These are phyloP conservation scores for Athene noctua DNA, from an alignment of 2,113 vertebrate species.

Conservation along the genomic window DNA sequence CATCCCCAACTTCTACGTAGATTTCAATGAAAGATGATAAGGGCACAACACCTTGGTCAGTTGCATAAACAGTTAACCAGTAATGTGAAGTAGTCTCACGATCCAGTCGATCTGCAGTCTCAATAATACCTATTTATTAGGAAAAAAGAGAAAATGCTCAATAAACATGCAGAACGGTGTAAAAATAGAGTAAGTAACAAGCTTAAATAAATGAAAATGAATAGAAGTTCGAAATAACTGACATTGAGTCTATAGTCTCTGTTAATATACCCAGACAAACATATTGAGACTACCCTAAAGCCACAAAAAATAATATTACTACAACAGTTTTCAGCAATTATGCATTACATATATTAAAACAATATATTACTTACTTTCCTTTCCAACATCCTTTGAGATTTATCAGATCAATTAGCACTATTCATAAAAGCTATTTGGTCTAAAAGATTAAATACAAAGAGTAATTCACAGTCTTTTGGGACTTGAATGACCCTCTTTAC, in stretches of 20 bases:
- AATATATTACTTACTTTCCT: background rate
- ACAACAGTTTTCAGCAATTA: background rate
- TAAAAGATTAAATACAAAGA: background rate
- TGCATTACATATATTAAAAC: background rate
- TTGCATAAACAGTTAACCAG: conserved; percentile 96
- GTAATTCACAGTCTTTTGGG: background rate
- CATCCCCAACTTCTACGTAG: conserved; percentile 92
- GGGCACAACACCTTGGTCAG: conserved; percentile 89
- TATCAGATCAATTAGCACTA: background rate
- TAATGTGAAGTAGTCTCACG: conserved; percentile 90
- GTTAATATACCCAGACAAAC: background rate
- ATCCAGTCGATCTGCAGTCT: conserved; percentile 88
- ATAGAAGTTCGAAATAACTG: background rate
- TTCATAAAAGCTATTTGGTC: background rate
- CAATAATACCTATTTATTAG: conserved; percentile 81
- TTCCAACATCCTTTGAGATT: background rate
- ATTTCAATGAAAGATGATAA: conserved; percentile 90
- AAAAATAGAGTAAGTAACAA: background rate
- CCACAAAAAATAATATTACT: background rate
- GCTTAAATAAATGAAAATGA: background rate
- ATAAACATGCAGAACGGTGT: background rate
- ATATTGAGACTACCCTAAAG: background rate
- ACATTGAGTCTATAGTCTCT: background rate
- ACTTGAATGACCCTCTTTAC: background rate
- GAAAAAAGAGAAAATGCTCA: background rate